Conservation (phyloP, 2,797 vertebrate genomes). For the Pangasius mekongensis region DNA sequence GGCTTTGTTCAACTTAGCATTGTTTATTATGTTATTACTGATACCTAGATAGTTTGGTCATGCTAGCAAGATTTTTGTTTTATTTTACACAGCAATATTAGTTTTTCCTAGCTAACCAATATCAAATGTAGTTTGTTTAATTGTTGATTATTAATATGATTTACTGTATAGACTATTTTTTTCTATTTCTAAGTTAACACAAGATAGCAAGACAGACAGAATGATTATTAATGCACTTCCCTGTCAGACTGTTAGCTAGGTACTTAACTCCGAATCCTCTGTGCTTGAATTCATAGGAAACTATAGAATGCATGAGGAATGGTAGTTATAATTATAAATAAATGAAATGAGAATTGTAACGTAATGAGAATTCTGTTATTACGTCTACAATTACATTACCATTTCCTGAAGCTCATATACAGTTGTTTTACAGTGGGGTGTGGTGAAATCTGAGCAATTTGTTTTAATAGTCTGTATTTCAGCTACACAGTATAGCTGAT, state of each 20-base stretch:
- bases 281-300: neutral
- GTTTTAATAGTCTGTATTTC: slow-evolving; percentile 5
- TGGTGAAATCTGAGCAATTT: neutral
- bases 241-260: neutral
- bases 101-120: neutral
- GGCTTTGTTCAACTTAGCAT: neutral
- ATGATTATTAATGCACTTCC: neutral
- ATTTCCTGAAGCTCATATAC: neutral
- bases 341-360: neutral
- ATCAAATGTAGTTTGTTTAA: neutral
- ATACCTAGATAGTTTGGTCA: neutral
- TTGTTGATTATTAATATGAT: neutral
- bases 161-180: neutral
- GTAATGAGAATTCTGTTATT: neutral
- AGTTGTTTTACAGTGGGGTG: neutral
- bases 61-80: neutral
- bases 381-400: neutral
- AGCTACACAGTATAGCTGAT: neutral
- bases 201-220: neutral
- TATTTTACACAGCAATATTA: neutral
- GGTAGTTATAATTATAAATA: neutral
- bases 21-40: neutral
- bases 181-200: neutral
- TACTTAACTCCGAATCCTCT: neutral
- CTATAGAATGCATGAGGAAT: neutral